A percentile compares a stretch with the other conserved stretches of the same genome.
These are phyloP conservation scores for Drosophila pandora DNA, from an alignment of 1,140 invertebrate species.

Conservation along the genomic window DNA sequence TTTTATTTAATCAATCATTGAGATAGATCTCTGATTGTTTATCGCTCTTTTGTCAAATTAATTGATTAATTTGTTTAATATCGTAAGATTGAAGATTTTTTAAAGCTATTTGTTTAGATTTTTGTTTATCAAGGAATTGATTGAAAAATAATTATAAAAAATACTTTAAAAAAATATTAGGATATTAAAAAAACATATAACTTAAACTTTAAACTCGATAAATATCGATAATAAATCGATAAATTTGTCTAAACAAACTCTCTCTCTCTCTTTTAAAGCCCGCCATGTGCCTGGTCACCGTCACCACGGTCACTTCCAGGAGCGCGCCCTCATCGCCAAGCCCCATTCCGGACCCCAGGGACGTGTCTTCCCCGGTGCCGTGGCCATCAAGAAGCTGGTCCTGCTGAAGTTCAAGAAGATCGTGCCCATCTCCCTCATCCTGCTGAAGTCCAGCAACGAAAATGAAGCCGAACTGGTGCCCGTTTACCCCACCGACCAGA, in stretches of 20 bases:
- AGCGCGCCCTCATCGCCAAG: conserved; percentile 58
- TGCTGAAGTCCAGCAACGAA: conserved; percentile 74
- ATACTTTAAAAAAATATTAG: no score
- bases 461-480: conserved; percentile 79
- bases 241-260: not conserved
- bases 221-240: not conserved
- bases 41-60: not conserved
- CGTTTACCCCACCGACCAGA: conserved; percentile 78
- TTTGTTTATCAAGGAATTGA: no score
- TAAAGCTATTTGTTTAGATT: no score
- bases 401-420: conserved; percentile 81
- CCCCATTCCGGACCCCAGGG: conserved; percentile 57
- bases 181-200: not conserved
- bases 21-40: not conserved
- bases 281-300: conserved; percentile 61
- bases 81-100: no score
- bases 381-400: conserved; percentile 80
- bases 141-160: no score
- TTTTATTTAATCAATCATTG: not conserved
- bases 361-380: conserved; percentile 75
- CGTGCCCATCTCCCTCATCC: conserved; percentile 75
- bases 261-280: conserved; percentile 16
- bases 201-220: not conserved
- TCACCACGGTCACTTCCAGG: conserved; percentile 20
- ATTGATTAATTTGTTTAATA: not conserved